Evolutionary conservation across 2,888 invertebrate genomes (phyloP).

Genomic region (Heteromyza rotundicornis): DNA sequence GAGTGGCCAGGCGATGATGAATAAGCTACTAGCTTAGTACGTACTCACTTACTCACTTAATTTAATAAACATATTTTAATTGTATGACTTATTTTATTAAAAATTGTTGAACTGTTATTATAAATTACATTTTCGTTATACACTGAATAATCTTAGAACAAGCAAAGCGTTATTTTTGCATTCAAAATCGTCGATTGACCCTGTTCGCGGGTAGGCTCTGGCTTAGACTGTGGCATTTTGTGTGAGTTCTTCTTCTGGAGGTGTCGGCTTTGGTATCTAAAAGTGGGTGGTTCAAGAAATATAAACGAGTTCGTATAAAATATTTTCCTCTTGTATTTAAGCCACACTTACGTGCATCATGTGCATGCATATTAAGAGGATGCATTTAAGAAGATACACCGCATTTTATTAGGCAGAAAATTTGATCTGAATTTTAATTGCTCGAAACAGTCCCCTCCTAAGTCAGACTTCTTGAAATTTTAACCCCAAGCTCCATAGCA

Average conservation of each 20-base stretch:
- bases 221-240: conserved; percentile 19
- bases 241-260: conserved; percentile 30
- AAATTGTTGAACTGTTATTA: too few species aligned
- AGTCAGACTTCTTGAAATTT: too few species aligned
- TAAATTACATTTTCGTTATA: too few species aligned
- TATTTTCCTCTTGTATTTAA: too few species aligned
- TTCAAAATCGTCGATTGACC: neutral
- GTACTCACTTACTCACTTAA: neutral
- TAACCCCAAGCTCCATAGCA: too few species aligned
- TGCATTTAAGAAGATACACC: too few species aligned
- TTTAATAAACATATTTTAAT: too few species aligned
- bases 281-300: neutral
- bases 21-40: neutral
- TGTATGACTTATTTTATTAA: neutral
- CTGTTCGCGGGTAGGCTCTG: neutral
- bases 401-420: too few species aligned
- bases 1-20: conserved; percentile 9
- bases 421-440: too few species aligned
- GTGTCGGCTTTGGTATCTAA: conserved; percentile 27
- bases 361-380: neutral
- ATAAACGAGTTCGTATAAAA: neutral
- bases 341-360: neutral
- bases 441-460: too few species aligned
- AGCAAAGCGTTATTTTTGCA: too few species aligned
- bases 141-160: too few species aligned